Evolutionary conservation across 2,113 vertebrate species (phyloP).

Genomic region (Dicrurus megarhynchus): DNA sequence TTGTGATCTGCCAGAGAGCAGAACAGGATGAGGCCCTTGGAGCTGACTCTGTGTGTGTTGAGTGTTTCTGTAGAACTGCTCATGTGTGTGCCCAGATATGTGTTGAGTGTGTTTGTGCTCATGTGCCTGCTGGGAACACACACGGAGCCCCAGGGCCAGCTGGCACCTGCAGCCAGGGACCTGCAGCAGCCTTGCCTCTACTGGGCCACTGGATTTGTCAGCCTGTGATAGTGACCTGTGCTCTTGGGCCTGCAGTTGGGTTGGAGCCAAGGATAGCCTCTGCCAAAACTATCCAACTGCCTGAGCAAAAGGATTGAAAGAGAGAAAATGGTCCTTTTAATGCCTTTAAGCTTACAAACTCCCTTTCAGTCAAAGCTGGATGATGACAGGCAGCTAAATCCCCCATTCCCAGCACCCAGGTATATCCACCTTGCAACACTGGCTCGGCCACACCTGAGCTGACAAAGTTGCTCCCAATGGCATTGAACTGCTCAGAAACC

Average conservation of each 20-base stretch:
- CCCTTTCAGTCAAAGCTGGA: neutral
- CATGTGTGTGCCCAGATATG: accelerated
- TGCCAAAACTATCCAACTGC: neutral
- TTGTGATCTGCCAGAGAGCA: neutral
- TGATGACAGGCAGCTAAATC: neutral
- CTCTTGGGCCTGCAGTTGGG: neutral
- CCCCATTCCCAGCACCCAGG: neutral
- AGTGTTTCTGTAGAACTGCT: neutral
- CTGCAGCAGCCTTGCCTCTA: neutral
- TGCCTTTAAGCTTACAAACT: neutral
- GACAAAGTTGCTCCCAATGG: neutral
- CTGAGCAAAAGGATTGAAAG: neutral
- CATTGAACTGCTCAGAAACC: neutral
- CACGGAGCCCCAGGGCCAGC: neutral
- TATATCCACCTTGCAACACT: neutral
- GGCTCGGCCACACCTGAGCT: neutral
- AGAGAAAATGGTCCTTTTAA: neutral
- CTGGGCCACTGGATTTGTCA: neutral
- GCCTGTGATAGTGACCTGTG: neutral
- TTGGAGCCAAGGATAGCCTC: neutral
- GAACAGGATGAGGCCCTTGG: neutral
- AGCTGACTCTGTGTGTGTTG: neutral
- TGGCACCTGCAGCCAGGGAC: neutral
- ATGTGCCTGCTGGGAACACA: neutral
- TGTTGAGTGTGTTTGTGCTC: neutral